Evolutionary conservation across 2,888 invertebrate species (phyloP), one percentile per base, ranked within the genome.

Genomic region (Drosophila borborema): DNA sequence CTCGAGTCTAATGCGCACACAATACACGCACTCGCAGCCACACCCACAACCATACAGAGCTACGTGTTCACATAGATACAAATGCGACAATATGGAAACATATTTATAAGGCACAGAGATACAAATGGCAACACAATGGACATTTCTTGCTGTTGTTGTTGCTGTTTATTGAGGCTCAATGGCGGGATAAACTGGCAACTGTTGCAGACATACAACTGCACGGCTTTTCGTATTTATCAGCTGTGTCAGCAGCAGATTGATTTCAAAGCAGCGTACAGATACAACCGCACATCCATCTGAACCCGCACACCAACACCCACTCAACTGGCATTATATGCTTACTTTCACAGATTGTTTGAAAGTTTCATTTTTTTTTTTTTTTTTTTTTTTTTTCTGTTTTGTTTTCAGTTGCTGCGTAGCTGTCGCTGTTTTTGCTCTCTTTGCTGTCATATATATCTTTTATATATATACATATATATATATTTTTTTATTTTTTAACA

Each of bases 171-270:
- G 73, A 56, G 61, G 72, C 77, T 80, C 64, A 70, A 66, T 61
- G 61, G 49, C 38, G 53, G 82, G 77, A 76, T 73, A 81, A 68
- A 48, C 68, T 59, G 61, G 61, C 69, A 79, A 79, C 65, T 69
- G 63, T 69, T 41, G 70, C 53, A 48, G 48, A 81, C 81, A 73
- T 70, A 65, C 63, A 80, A 69, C 68, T 69, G 56, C 64, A 72
- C 54, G 54, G 59, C 59, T 62, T 58, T 64, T 45, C 51, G 68
- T 63, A 75, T 78, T 84, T 79, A 83, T 77, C 80, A 77, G 64
- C 81, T 48, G 74, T 83, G 83, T 81, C 83, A 81, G 83, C 81
- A 66, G 62, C 73, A 82, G 83, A 83, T 81, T 81, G 83, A 82
- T 81, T 81, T 80, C 83, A 80, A 77, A 69, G 68, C 70, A 70